A percentile compares a stretch with the other conserved stretches of the same genome.
Conservation (phyloP, 30 jellyfish, hydroid and myxozoan genomes). For the Hydractinia symbiolongicarpus region DNA sequence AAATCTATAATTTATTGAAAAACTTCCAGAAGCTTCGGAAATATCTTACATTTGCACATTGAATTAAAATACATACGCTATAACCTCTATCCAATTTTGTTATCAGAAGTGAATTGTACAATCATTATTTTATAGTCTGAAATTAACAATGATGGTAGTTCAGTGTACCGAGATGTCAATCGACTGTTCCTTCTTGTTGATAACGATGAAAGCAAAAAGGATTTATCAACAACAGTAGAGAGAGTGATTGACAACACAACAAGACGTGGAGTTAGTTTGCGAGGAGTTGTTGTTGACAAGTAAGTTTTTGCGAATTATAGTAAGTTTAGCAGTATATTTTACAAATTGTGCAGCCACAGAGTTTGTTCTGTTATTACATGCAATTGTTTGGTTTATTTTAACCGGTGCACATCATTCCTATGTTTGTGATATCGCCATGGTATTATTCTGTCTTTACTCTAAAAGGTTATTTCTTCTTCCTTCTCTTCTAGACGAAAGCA, state of each 20-base stretch:
- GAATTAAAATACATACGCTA: no score
- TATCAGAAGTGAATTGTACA: no score
- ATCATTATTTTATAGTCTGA: slow-evolving; percentile 2
- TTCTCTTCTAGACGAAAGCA: background rate
- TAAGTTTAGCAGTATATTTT: no score
- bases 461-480: background rate
- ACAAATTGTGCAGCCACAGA: background rate
- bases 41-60: no score
- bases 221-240: background rate
- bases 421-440: background rate
- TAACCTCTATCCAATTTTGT: no score
- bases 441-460: background rate
- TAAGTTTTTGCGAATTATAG: background rate
- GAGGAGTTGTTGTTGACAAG: slow-evolving; percentile 6
- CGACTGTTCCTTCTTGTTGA: background rate
- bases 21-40: no score
- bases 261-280: background rate
- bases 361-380: background rate
- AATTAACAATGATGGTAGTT: background rate
- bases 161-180: background rate
- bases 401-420: background rate
- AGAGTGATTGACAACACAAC: background rate
- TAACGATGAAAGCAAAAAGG: background rate
- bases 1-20: no score
- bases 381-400: background rate